Percentiles rank a stretch among this genome's conserved stretches.
phyloP scores from a whole-genome alignment of 92 coral and sea anemone species.

The Porites cylindrica region DNA sequence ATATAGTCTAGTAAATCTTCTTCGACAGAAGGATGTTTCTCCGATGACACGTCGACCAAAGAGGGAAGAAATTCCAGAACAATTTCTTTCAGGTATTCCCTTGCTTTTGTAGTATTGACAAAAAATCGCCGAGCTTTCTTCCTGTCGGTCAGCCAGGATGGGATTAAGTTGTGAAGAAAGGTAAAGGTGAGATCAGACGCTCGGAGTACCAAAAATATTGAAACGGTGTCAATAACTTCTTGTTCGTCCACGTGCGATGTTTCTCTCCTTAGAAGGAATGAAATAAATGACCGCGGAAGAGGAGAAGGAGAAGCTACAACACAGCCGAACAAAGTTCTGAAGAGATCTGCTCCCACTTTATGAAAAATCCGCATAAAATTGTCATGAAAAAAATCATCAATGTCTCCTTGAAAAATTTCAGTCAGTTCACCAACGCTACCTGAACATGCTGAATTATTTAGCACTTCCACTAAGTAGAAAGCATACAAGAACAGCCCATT shows the following conservation, averaged over 20 bases:
- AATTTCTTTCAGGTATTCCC: slow-evolving; percentile 10
- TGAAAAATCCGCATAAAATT: slow-evolving; percentile 9
- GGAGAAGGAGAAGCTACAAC: slow-evolving; percentile 7
- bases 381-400: background rate
- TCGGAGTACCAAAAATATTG: slow-evolving; percentile 3
- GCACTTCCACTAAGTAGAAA: background rate
- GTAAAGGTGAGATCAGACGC: slow-evolving; percentile 4
- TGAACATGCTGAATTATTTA: background rate
- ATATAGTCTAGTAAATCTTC: background rate
- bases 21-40: background rate
- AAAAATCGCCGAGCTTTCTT: background rate
- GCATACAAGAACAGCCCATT: slow-evolving; percentile 39
- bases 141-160: slow-evolving; percentile 11
- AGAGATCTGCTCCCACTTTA: background rate
- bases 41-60: background rate
- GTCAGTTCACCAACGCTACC: background rate
- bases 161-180: slow-evolving; percentile 26
- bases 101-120: slow-evolving; percentile 15
- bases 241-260: background rate
- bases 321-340: slow-evolving; percentile 6
- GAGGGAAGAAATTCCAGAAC: background rate
- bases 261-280: background rate
- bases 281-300: slow-evolving; percentile 19
- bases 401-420: slow-evolving; percentile 5
- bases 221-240: slow-evolving; percentile 15